phyloP scores from a whole-genome alignment of 2,888 invertebrate species.

The Plemyria rubiginata region DNA sequence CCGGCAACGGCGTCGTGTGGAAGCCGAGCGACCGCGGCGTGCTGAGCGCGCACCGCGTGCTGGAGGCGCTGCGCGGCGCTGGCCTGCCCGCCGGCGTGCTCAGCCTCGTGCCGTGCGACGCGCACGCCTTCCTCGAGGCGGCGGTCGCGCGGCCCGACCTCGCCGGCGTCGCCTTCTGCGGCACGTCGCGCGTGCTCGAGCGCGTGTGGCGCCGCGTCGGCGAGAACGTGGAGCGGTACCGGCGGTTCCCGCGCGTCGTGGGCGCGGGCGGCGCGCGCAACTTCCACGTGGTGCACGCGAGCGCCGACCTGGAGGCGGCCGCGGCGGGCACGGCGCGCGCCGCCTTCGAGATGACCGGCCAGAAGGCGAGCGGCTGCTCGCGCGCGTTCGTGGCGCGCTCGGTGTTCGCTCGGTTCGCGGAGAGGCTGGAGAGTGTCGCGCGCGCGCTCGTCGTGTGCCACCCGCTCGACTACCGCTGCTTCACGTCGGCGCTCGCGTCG shows the following conservation, averaged over 20 bases:
- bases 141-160: conserved; percentile 92
- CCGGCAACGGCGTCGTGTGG: conserved; percentile 98
- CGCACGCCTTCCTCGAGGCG: conserved; percentile 90
- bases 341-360: conserved; percentile 98
- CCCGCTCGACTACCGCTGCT: conserved; percentile 87
- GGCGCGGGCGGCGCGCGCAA: conserved; percentile 98
- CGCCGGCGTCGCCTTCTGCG: conserved; percentile 98
- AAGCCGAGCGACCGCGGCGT: conserved; percentile 98
- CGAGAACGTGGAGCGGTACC: conserved; percentile 92
- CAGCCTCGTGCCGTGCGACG: conserved; percentile 98
- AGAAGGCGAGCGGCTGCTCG: conserved; percentile 99
- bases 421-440: conserved; percentile 87
- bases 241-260: conserved; percentile 95
- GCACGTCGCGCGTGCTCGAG: conserved; percentile 95
- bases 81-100: conserved; percentile 99
- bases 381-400: conserved; percentile 97
- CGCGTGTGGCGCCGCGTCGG: conserved; percentile 87
- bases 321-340: conserved; percentile 94
- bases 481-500: conserved; percentile 92
- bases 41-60: conserved; percentile 94
- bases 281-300: conserved; percentile 97
- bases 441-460: conserved; percentile 95
- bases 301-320: conserved; percentile 93
- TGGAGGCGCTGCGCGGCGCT: conserved; percentile 87
- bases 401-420: conserved; percentile 90